Conservation (phyloP, 2,888 invertebrate species). For the Aplocera efformata region DNA sequence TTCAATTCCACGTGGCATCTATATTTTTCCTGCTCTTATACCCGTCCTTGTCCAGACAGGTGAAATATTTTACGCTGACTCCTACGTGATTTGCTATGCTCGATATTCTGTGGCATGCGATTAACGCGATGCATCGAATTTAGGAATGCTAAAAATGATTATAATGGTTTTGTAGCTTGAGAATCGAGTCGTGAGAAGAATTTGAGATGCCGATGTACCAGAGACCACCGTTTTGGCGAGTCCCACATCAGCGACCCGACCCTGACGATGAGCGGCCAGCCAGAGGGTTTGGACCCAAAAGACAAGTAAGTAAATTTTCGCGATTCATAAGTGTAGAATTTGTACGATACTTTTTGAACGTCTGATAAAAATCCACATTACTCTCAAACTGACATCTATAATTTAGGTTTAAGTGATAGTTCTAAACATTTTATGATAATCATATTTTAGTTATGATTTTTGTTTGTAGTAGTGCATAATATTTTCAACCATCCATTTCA, state of each 20-base stretch:
- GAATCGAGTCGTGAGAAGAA: conserved; percentile 25
- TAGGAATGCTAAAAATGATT: conserved; percentile 13
- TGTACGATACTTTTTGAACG: too few relatives aligned
- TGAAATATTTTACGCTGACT: conserved; percentile 61
- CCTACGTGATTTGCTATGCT: conserved; percentile 42
- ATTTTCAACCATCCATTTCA: too few relatives aligned
- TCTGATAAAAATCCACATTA: too few relatives aligned
- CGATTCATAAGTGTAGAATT: too few relatives aligned
- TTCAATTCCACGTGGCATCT: conserved; percentile 37
- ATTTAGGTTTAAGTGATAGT: too few relatives aligned
- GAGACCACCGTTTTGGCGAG: conserved; percentile 83
- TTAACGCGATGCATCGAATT: conserved; percentile 17
- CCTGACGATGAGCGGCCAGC: conserved; percentile 65
- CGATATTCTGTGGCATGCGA: conserved; percentile 22
- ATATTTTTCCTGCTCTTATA: conserved; percentile 34
- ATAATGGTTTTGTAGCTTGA: conserved; percentile 27
- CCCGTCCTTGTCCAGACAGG: conserved; percentile 46
- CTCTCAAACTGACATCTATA: too few relatives aligned
- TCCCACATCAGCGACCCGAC: conserved; percentile 66
- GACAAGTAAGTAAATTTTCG: conserved; percentile 37
- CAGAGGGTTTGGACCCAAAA: conserved; percentile 49
- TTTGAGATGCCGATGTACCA: conserved; percentile 77
- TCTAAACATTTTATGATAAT: too few relatives aligned
- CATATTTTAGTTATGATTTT: too few relatives aligned
- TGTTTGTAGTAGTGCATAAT: too few relatives aligned